Conservation (phyloP, 2,888 invertebrate genomes). For the Hirtodrosophila alboralis region DNA sequence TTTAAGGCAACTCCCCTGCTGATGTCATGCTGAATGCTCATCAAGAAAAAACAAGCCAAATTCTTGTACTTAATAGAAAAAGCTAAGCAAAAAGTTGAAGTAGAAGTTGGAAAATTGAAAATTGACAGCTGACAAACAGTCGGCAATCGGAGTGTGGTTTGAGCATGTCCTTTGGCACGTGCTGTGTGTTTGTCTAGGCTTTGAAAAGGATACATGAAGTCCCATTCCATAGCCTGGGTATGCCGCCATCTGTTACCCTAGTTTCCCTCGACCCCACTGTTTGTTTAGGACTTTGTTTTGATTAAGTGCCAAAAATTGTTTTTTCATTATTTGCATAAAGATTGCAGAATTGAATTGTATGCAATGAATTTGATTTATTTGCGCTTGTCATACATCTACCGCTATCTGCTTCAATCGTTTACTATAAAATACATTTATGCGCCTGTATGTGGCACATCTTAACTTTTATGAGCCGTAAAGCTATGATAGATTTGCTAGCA, state of each 20-base stretch:
- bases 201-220: constrained; percentile 43
- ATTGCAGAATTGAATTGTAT: constrained; percentile 52
- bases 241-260: constrained; percentile 22
- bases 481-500: constrained; percentile 63
- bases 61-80: constrained; percentile 28
- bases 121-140: constrained; percentile 23
- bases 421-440: constrained; percentile 33
- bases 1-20: constrained; percentile 47
- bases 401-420: constrained; percentile 32
- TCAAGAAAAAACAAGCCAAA: constrained; percentile 56
- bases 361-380: constrained; percentile 64
- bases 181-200: constrained; percentile 35
- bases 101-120: constrained; percentile 53
- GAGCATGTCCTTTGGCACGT: constrained; percentile 51
- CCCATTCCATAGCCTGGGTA: constrained; percentile 6
- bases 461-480: constrained; percentile 65
- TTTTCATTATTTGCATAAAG: constrained; percentile 61
- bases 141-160: constrained; percentile 18
- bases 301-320: constrained; percentile 67
- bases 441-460: constrained; percentile 7
- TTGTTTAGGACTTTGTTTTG: constrained; percentile 73
- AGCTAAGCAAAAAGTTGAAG: constrained; percentile 10
- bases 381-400: constrained; percentile 15
- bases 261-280: too few relatives aligned
- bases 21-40: constrained; percentile 60